Base-by-base conservation (phyloP, 2,888 invertebrate genomes). In the Salticus scenicus region DNA sequence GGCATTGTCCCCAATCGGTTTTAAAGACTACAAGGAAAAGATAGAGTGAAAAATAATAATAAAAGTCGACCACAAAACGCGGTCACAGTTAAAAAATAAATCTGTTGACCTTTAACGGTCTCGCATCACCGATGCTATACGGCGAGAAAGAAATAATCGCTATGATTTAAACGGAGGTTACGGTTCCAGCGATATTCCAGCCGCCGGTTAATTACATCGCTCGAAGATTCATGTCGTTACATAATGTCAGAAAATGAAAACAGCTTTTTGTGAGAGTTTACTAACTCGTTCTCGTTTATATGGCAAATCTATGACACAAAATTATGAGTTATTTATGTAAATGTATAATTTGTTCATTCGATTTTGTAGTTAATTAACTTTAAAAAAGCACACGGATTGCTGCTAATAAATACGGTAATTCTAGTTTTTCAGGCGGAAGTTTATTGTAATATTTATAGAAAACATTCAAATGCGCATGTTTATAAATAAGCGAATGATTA, bases 41-140 rank as follows among this genome's bases (percentile, higher is more conserved):
- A 12, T 4, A 24, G 24, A 57, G 37, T 4, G 37, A 10, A 10
- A 10, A 57, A 57, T 5, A 4, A 57, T 5, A 24, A 57, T 2
- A 2, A 47, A 17, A 47, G n/a, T 8, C 57, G 57, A 24, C 57
- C 57, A 57, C 42, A 57, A 57, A 57, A 57, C 57, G 57, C 57
- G 57, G 57, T 24, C 57, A 57, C 57, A 57, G 57, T 57, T 57
- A 57, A 57, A n/a, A 57, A 57, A 57, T 57, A 57, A 57, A 57
- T 57, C 57, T 24, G 20, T 57, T 57, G 57, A 57, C 57, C 57
- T 24, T 57, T 24, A 24, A 20, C 57, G 57, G 57, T 57, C 57
- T 57, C 57, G 24, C 57, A 57, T 57, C 57, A 57, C 57, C 24
- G 57, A 57, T 57, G 57, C 57, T 24, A 57, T 24, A 24, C 57